Evolutionary conservation across 2,797 vertebrate genomes (phyloP).

Genomic region (Capromys pilorides): DNA sequence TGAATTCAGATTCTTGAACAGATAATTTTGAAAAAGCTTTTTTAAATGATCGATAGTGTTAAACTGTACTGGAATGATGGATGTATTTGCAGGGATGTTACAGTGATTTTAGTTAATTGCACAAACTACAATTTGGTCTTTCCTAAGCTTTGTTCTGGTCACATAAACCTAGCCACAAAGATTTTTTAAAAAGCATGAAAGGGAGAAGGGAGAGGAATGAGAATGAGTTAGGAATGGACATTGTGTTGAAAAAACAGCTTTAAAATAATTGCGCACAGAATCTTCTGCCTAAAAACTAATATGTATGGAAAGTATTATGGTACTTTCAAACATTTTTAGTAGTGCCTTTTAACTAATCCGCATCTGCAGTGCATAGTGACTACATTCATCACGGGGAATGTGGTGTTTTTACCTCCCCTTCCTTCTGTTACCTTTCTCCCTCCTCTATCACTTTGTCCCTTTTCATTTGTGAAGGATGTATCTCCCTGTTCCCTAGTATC

Average conservation of each 20-base stretch:
- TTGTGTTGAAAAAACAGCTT: slow-evolving; percentile 47
- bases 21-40: neutral
- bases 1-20: slow-evolving; percentile 5
- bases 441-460: neutral
- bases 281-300: slow-evolving; percentile 3
- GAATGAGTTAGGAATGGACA: neutral
- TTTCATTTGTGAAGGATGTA: neutral
- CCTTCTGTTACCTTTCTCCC: neutral
- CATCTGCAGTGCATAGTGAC: neutral
- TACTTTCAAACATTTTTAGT: neutral
- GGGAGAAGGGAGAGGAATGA: neutral
- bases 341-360: neutral
- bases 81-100: neutral
- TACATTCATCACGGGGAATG: neutral
- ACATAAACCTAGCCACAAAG: neutral
- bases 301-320: neutral
- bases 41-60: neutral
- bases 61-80: neutral
- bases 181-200: neutral
- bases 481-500: neutral
- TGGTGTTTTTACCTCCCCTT: neutral
- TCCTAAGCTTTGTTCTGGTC: neutral
- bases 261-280: slow-evolving; percentile 5
- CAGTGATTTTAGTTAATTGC: neutral
- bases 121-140: neutral